Conservation (phyloP, 1,140 invertebrate genomes). For the Aricia agestis region DNA sequence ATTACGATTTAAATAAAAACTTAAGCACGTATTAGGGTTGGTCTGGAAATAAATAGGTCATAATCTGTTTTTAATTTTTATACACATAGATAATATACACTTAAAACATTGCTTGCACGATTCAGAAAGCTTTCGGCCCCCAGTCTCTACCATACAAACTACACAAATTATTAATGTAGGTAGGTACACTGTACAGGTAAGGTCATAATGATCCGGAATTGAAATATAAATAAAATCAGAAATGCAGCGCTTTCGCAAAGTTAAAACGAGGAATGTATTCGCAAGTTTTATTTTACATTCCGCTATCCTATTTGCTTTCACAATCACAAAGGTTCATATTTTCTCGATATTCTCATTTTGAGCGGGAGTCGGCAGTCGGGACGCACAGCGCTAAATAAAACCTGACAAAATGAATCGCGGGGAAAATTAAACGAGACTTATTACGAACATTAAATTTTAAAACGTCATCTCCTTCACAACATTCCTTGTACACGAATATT, state of each 20-base stretch:
- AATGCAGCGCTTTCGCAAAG: not conserved
- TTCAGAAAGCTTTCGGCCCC: too few relatives aligned
- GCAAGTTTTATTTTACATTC: slow-evolving; percentile 14
- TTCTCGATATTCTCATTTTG: slow-evolving; percentile 21
- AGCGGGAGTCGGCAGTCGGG: not conserved
- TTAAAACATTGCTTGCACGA: too few relatives aligned
- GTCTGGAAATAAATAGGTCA: too few relatives aligned
- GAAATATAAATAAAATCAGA: not conserved
- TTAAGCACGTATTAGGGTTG: too few relatives aligned
- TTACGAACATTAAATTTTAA: slow-evolving; percentile 5
- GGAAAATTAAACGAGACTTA: not conserved
- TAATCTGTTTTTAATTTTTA: too few relatives aligned
- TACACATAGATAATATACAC: too few relatives aligned
- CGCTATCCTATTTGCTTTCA: slow-evolving; percentile 14
- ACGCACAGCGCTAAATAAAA: slow-evolving; percentile 23
- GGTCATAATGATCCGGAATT: not conserved
- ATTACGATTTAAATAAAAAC: too few relatives aligned
- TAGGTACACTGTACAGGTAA: too few relatives aligned
- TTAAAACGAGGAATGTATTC: slow-evolving; percentile 18
- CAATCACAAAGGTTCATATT: slow-evolving; percentile 18
- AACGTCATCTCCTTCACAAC: not conserved
- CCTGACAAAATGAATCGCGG: slow-evolving; percentile 19
- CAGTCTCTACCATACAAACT: too few relatives aligned
- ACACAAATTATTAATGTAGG: too few relatives aligned
- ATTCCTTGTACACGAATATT: not conserved